Evolutionary conservation across 2,113 vertebrate genomes (phyloP).

Genomic region (Oreocharis arfaki): DNA sequence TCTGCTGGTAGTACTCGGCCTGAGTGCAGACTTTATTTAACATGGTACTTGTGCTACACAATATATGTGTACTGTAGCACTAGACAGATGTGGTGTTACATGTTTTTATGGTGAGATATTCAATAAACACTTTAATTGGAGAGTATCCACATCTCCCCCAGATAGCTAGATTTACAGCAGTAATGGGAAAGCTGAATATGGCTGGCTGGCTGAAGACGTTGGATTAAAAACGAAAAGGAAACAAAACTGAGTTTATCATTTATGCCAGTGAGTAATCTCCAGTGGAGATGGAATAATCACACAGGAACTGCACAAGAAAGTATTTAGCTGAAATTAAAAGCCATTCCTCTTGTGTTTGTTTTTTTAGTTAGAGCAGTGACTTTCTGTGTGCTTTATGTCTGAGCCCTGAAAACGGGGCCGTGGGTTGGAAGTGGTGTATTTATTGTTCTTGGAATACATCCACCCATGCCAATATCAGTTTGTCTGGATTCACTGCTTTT

Average conservation of each 20-base stretch:
- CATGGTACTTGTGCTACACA: not conserved
- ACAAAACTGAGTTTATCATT: not conserved
- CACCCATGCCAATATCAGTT: not conserved
- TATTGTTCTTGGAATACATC: not conserved
- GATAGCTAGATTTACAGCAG: not conserved
- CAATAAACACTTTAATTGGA: not conserved
- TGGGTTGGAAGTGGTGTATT: accelerated
- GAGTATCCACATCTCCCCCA: not conserved
- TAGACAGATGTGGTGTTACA: not conserved
- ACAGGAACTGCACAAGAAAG: not conserved
- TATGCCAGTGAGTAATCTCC: not conserved
- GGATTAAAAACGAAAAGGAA: not conserved
- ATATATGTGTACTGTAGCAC: not conserved
- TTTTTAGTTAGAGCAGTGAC: not conserved
- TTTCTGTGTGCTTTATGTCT: not conserved
- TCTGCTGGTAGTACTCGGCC: not conserved
- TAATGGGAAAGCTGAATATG: not conserved
- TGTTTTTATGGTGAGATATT: not conserved
- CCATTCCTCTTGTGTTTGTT: not conserved
- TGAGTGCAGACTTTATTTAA: not conserved
- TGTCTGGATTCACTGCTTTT: not conserved
- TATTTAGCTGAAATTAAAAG: not conserved
- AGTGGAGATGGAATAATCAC: not conserved
- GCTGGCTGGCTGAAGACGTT: not conserved
- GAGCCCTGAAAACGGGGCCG: accelerated